Percentiles rank a stretch among this genome's conserved stretches.
Evolutionary conservation across 2,113 vertebrate genomes (phyloP).

Genomic region (Mus spicilegus): DNA sequence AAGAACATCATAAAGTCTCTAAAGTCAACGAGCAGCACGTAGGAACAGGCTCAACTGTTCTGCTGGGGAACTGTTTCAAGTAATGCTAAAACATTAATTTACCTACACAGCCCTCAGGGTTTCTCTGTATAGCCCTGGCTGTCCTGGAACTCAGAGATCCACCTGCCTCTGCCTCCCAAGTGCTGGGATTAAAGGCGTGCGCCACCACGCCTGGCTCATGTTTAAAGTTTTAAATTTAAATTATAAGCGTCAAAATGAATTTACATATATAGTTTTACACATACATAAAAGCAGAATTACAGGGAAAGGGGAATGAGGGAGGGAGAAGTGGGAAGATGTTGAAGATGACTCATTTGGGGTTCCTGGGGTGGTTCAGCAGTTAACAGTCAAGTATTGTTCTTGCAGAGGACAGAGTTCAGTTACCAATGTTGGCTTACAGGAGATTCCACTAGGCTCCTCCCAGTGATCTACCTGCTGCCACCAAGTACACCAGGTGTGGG

Average conservation of each 20-base stretch:
- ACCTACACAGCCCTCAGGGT: not conserved
- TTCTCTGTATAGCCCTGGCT: too few relatives aligned
- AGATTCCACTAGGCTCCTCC: too few relatives aligned
- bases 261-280: not conserved
- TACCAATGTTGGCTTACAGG: too few relatives aligned
- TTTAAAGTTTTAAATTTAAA: not conserved
- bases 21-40: not conserved
- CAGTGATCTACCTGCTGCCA: too few relatives aligned
- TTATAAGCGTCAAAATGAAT: not conserved
- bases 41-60: not conserved
- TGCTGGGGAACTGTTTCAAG: conserved; percentile 8
- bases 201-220: too few relatives aligned
- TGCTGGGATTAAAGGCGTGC: too few relatives aligned
- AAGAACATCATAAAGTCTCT: conserved; percentile 4
- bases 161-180: too few relatives aligned
- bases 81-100: conserved; percentile 31
- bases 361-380: not conserved
- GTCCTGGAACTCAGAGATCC: too few relatives aligned
- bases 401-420: not conserved
- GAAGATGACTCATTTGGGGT: not conserved
- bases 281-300: not conserved
- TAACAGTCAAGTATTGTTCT: not conserved
- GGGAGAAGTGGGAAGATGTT: not conserved
- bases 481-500: too few relatives aligned
- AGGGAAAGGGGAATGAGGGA: not conserved